Evolutionary conservation across 2,797 vertebrate genomes (phyloP).

Genomic region (Luscinia luscinia): DNA sequence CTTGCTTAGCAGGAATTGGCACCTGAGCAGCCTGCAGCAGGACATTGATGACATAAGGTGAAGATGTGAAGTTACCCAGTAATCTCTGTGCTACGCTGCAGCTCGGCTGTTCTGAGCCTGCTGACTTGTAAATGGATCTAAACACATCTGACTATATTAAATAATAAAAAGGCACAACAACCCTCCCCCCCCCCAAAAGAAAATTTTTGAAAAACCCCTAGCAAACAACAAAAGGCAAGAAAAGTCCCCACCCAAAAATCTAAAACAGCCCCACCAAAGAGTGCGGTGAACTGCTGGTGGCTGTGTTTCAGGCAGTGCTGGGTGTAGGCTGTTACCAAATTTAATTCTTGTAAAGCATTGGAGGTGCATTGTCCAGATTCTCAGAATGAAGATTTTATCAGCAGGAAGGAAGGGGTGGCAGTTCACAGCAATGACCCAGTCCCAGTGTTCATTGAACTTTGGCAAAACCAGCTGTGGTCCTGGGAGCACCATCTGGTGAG

Average conservation of each 20-base stretch:
- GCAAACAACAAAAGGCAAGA: neutral
- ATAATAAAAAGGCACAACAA: neutral
- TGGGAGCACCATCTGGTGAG: rapidly evolving
- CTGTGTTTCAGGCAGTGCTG: rapidly evolving
- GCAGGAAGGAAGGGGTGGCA: neutral
- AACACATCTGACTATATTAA: neutral
- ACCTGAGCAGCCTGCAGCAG: neutral
- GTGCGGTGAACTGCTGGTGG: rapidly evolving
- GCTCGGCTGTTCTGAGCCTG: neutral
- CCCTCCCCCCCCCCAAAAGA: too few relatives aligned
- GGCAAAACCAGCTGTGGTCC: rapidly evolving
- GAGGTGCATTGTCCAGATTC: too few relatives aligned
- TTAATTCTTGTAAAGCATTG: rapidly evolving
- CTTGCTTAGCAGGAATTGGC: neutral
- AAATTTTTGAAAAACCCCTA: too few relatives aligned
- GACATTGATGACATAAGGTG: rapidly evolving
- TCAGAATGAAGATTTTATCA: neutral
- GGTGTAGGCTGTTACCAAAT: neutral
- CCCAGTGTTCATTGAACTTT: rapidly evolving
- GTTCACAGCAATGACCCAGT: neutral
- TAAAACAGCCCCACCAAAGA: too few relatives aligned
- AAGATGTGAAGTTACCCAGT: neutral
- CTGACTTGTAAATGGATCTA: neutral
- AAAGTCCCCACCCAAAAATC: rapidly evolving
- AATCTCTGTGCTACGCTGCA: neutral